Base-by-base conservation (phyloP, 2,888 invertebrate genomes). In the Scaptomyza reducta region DNA sequence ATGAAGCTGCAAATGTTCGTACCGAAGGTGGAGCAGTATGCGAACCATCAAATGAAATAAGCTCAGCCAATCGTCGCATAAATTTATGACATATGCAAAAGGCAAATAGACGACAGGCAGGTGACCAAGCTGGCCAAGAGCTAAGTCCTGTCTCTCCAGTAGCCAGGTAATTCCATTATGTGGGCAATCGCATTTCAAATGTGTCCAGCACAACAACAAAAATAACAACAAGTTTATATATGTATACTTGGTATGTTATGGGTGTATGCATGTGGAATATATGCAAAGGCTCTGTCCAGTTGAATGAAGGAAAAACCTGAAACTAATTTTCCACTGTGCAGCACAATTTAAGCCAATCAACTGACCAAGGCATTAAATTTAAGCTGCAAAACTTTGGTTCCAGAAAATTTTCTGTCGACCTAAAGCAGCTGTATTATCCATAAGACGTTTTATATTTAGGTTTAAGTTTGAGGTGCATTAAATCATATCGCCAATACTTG, bases 311-410 rank as follows among this genome's bases (percentile, higher is more conserved):
- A 63, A 70, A 63, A 77, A 64, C 47, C 47, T 65, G 59, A 87
- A 90, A 87, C 89, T 89, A 89, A 89, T 89, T 90, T 90, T 89
- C 89, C 83, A 89, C 79, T 75, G 79, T 87, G 79, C 57, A 77
- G 83, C 82, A 89, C 88, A 89, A 64, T 73, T 61, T 82, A 65
- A 72, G 78, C 77, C 79, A 74, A 78, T 77, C 46, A 66, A 75
- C 76, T 77, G 74, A 75, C 78, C 74, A 65, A 64, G 74, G 40
- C 59, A 56, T 74, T 55, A 68, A 68, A 51, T 56, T 68, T 22
- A 10, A 56, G 14, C 42, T 35, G 4, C 13, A 60, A 22, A 41
- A 4, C 31, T 13, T 33, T 16, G 6, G n/a, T 16, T 1, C 13
- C 25, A 33, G 7, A 18, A n/a, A 11, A 11, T 35, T 0, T 14